Base-by-base conservation (phyloP, 2,797 vertebrate species). In the Australoheros facetus region DNA sequence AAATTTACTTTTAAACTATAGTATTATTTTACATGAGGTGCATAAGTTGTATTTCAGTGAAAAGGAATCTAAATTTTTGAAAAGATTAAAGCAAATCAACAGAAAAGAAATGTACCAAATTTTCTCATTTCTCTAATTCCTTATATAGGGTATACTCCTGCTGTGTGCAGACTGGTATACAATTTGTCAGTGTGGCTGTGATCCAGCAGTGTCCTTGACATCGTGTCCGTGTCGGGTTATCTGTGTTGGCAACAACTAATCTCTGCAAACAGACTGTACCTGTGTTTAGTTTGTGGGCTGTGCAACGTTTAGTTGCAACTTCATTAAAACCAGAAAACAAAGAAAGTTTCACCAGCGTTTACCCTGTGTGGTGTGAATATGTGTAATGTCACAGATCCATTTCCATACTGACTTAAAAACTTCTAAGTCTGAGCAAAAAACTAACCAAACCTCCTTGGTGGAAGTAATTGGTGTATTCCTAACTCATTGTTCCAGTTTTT, bases 261-360 rank as follows among this genome's bases (percentile, higher is more conserved):
- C 81, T 89, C 70, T 85, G 87, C 91, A 83, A 91, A 93, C 79
- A 90, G 10, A 21, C 21, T 60, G 73, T 37, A 28, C 21, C 45
- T 16, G 1, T 94, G 88, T 94, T 94, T 93, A 76, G 69, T 78
- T 93, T 90, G 82, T 88, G 85, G 93, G 93, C 73, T 75, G 81
- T 85, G 56, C 45, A 8, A n/a, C 11, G 17, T 12, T 21, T 23
- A 37, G 10, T 17, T 80, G 23, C 30, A 13, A 73, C 71, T 78
- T 79, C 17, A 87, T 51, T 69, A 69, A 69, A 69, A 69, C 19
- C 17, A 1, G 0, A 69, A 26, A 59, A 69, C 73, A 80, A n/a
- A 59, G 30, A 69, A 42, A 7, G 8, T 55, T 26, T 54, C 21
- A 56, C 48, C n/a, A 37, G n/a, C 3, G 2, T 45, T 7, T 13